Evolutionary conservation across 2,797 vertebrate genomes (phyloP), one percentile per base, ranked within the genome.

Genomic region (Varecia variegata): DNA sequence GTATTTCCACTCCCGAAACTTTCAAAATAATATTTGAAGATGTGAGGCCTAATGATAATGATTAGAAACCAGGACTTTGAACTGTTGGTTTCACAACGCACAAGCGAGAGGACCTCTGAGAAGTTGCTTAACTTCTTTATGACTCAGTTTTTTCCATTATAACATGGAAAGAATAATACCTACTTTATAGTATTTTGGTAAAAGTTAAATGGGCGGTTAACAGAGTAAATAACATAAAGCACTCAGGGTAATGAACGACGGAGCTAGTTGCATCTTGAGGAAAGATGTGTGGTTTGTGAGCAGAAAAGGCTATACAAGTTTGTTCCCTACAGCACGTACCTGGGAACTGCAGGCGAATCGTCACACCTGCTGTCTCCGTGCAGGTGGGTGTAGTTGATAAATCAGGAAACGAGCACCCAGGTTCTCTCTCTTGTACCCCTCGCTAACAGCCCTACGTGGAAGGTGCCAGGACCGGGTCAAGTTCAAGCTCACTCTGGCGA

Each of bases 21-120:
- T 88, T 88, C 76, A 93, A 79, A 85, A 68, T 88, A 9, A 88
- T 7, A 12, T 54, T 56, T 82, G 38, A 85, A 86, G 67, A 35
- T 32, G 79, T 12, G 73, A 76, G 10, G 25, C 18, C 4, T 52
- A 52, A 30, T 54, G n/a, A 62, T 32, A 30, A 30, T 74, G n/a
- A 90, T 27, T 38, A 67, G n/a, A 9, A 38, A 58, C 10, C 27
- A 38, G 45, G 21, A 11, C 7, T 95, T 82, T 93, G 20, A 81
- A 38, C 23, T 62, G 27, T 10, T 12, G 23, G 9, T 90, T 96
- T 94, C 30, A 62, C 25, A 73, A 45, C 45, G 43, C 2, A 40
- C 23, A 88, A 68, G 25, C 35, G 50, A 79, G 73, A 70, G 30
- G 40, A 35, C 35, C 56, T 50, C 4, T 71, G n/a, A 88, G 25